Base-by-base conservation (phyloP, 2,113 vertebrate species). In the Mustela lutreola region DNA sequence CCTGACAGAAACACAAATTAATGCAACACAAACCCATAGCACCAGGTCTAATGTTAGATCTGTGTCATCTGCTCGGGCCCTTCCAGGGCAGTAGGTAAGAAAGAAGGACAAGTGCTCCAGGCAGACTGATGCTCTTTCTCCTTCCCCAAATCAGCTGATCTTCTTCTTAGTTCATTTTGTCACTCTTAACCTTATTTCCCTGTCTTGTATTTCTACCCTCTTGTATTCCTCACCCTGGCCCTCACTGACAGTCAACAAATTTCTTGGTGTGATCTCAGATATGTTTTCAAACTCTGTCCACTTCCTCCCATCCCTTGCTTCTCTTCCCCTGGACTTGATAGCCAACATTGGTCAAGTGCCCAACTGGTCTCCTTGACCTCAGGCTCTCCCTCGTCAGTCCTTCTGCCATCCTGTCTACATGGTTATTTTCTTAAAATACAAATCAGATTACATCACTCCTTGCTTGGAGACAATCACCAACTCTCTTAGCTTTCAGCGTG, bases 391-490 rank as follows among this genome's bases (percentile, higher is more conserved):
- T 90, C 56, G 1, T 89, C 70, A n/a, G 48, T 80, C 39, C 33
- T 95, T 88, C 92, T 95, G 85, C 83, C 42, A 31, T 87, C 50
- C 58, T 94, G 70, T 63, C 78, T 80, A 19, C 82, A 3, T 6
- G 7, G n/a, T 63, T 48, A 80, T 89, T 92, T 90, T 94, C 75
- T 84, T 95, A 95, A 95, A 95, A 75, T 95, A 91, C 82, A 87
- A 91, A 93, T 79, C 93, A 50, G 73, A 79, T 96, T 53, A 31
- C 53, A 28, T 92, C 83, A 75, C 42, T 96, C 67, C 56, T 94
- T 0, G 1, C 80, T 94, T 91, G 67, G 65, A 96, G 71, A 86
- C 11, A 53, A 12, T 82, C 91, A 33, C 53, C 0, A 0, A 36
- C 76, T 97, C 71, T 36, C 84, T 81, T 7, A 75, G 89, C n/a